Conservation (phyloP, 2,113 vertebrate species). For the Corythoichthys haematopterus region DNA sequence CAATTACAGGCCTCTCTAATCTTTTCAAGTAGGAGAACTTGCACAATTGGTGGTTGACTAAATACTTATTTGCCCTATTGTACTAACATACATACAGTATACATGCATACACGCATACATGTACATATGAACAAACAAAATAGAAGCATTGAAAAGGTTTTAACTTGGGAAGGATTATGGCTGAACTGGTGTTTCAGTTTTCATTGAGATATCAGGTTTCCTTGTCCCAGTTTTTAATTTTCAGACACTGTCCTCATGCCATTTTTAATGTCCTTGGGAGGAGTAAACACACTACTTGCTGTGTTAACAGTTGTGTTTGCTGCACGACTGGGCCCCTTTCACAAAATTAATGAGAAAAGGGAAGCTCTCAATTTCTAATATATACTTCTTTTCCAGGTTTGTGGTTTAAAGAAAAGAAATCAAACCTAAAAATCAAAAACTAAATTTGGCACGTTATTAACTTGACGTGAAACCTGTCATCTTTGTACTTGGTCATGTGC, state of each 20-base stretch:
- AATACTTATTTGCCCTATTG: no score
- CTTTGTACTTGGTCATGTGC: background rate
- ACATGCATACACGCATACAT: no score
- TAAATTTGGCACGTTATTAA: background rate
- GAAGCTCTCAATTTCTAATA: background rate
- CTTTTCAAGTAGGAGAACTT: no score
- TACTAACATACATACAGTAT: no score
- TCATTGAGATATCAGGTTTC: background rate
- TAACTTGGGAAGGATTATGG: background rate
- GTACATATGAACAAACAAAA: no score
- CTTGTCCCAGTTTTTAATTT: background rate
- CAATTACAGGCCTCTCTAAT: no score
- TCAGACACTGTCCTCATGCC: background rate
- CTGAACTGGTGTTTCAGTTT: no score
- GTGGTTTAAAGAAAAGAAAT: no score
- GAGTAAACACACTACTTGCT: conserved; percentile 5
- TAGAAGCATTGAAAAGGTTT: background rate
- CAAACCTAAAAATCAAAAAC: background rate
- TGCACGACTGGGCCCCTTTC: background rate
- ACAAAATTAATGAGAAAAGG: background rate
- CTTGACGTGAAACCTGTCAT: background rate
- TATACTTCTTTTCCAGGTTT: no score
- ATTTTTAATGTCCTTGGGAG: background rate
- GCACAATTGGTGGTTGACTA: no score
- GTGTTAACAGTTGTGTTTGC: conserved; percentile 3